Percentiles rank a stretch among this genome's conserved stretches.
Evolutionary conservation across 1,140 invertebrate species (phyloP).

Genomic region (Drosophila funebris): DNA sequence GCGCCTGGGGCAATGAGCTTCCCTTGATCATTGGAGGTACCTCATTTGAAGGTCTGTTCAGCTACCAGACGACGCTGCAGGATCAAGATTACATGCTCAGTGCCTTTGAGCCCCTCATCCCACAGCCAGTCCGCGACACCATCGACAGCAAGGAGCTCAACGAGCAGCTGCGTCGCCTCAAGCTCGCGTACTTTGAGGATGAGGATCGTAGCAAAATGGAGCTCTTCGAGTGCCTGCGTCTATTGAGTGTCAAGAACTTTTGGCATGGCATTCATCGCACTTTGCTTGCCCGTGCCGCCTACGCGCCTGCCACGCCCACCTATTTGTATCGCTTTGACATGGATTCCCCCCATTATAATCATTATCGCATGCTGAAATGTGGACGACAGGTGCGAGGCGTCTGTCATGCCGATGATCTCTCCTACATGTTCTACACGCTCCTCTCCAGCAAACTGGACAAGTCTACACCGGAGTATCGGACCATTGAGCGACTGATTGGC

Average conservation of each 20-base stretch:
- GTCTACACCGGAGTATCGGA: conserved; percentile 63
- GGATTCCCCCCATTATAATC: conserved; percentile 72
- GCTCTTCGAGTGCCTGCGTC: conserved; percentile 49
- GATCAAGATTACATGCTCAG: conserved; percentile 54
- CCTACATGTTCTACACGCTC: conserved; percentile 86
- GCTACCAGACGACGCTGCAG: conserved; percentile 46
- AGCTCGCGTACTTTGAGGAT: conserved; percentile 60
- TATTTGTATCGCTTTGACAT: conserved; percentile 84
- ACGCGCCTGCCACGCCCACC: conserved; percentile 71
- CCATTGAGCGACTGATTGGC: conserved; percentile 75
- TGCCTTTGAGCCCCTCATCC: conserved; percentile 53
- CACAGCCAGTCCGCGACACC: conserved; percentile 33
- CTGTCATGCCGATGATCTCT: conserved; percentile 87
- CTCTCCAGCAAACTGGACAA: conserved; percentile 80
- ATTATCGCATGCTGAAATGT: conserved; percentile 67
- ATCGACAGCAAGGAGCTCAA: conserved; percentile 48
- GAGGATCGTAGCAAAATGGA: conserved; percentile 38
- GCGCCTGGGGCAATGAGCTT: conserved; percentile 80
- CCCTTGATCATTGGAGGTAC: conserved; percentile 83
- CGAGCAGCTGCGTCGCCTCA: conserved; percentile 52
- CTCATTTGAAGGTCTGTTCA: conserved; percentile 81
- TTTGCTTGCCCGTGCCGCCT: conserved; percentile 57
- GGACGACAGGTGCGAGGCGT: conserved; percentile 72
- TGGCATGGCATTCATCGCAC: conserved; percentile 82
- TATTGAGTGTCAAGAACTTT: conserved; percentile 77